Evolutionary conservation across 1,140 invertebrate genomes (phyloP), one percentile per base, ranked within the genome.

Genomic region (Vanessa tameamea): DNA sequence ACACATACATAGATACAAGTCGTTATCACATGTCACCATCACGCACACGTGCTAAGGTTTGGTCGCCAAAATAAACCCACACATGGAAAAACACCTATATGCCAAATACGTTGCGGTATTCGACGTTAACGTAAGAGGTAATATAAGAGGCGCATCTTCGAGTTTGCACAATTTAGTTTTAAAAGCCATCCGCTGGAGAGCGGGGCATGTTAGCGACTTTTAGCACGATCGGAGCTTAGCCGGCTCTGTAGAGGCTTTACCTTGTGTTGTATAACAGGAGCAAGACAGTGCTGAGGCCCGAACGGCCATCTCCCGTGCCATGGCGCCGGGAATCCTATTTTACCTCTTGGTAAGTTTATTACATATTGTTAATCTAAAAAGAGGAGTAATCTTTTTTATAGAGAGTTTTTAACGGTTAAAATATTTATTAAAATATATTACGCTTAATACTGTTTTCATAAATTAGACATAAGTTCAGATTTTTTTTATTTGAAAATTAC

Each of bases 111-210:
- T 92, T 92, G 90, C 90, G 88, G 87, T 92, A 86, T 88, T 81
- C 84, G 83, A 77, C 83, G 82, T 88, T 86, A 89, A 87, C 87
- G 85, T 90, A 92, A 92, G 88, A 90, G 83, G 82, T 92, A 88
- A 91, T 91, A 92, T 92, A 92, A 92, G 90, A 92, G 87, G 86
- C 88, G 90, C 90, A 90, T 92, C 88, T 90, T 90, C 81, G 85
- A 84, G 79, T 91, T 90, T 90, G 88, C 88, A 91, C 90, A 92
- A 88, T 87, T 92, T 90, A 92, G 90, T 92, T 83, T 89, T 84
- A 82, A 84, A 89, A 89, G 86, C 81, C 85, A 84, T 79, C 78
- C 86, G 88, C 85, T 80, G 74, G 84, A 77, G 88, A 83, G 86
- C 90, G 88, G 87, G 88, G 80, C 86, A 89, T 89, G 88, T 87